These are phyloP conservation scores for Bembecia ichneumoniformis DNA, from an alignment of 2,888 invertebrate species.

Conservation along the genomic window DNA sequence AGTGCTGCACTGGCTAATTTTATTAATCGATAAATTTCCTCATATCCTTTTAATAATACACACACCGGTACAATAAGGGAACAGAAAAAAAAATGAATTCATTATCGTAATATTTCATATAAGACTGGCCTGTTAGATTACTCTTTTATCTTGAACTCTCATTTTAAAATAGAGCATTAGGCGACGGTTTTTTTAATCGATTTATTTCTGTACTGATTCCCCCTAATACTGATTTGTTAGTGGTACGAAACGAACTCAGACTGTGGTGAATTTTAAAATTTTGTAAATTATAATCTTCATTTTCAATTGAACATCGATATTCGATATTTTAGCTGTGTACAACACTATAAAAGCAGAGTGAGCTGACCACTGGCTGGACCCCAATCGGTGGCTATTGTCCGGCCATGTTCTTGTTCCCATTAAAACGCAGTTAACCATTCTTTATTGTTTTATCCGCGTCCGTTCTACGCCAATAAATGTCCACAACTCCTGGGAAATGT, in stretches of 20 bases:
- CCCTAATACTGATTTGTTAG: too few species aligned
- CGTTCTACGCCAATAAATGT: constrained; percentile 58
- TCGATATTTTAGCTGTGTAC: not conserved
- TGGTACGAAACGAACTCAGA: not conserved
- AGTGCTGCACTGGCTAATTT: constrained; percentile 18
- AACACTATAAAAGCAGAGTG: not conserved
- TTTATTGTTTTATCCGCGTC: constrained; percentile 68
- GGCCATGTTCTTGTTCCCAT: constrained; percentile 66
- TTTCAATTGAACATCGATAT: not conserved
- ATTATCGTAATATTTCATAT: too few species aligned
- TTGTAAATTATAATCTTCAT: too few species aligned
- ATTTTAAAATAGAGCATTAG: too few species aligned
- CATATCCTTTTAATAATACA: not conserved
- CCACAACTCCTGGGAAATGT: constrained; percentile 60
- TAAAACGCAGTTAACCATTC: constrained; percentile 70
- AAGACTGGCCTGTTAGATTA: too few species aligned
- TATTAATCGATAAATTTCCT: not conserved
- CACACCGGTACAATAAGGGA: too few species aligned
- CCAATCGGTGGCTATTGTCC: constrained; percentile 63
- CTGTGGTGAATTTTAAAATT: too few species aligned
- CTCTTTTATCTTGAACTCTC: too few species aligned
- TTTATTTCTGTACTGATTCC: too few species aligned
- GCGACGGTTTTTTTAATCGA: too few species aligned
- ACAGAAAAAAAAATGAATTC: too few species aligned
- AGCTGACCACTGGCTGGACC: constrained; percentile 49